These are phyloP conservation scores for Saccostrea glomerata DNA, from an alignment of 1,140 invertebrate species.

Conservation along the genomic window DNA sequence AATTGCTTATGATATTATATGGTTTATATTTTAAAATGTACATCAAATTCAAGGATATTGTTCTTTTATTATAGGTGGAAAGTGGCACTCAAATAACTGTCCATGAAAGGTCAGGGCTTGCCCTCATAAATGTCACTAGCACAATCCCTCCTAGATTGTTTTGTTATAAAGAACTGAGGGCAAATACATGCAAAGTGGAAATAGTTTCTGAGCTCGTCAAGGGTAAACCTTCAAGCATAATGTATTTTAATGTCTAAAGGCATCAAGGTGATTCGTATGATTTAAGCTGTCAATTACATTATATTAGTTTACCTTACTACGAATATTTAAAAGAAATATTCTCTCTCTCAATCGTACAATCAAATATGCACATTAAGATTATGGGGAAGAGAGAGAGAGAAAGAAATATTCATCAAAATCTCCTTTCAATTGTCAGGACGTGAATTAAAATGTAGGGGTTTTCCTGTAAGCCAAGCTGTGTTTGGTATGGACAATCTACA, in stretches of 20 bases:
- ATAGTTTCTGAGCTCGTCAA: conserved; percentile 51
- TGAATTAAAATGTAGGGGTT: conserved; percentile 62
- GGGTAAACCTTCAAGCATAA: neutral
- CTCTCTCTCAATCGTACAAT: neutral
- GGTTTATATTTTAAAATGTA: too few species aligned
- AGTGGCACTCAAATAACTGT: conserved; percentile 52
- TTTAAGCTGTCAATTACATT: too few species aligned
- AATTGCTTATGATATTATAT: too few species aligned
- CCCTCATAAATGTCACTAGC: conserved; percentile 52
- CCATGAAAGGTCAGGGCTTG: conserved; percentile 57
- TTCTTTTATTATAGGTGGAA: conserved; percentile 50
- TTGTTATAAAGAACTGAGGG: conserved; percentile 57
- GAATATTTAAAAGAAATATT: neutral
- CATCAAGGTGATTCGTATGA: too few species aligned
- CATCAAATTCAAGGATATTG: too few species aligned
- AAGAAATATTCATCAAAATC: too few species aligned
- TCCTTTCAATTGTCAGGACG: conserved; percentile 22
- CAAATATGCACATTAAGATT: neutral
- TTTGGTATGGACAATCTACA: conserved; percentile 56
- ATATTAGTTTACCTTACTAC: too few species aligned
- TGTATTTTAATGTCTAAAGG: neutral
- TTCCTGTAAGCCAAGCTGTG: conserved; percentile 60
- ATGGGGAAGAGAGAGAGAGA: too few species aligned
- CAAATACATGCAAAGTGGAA: conserved; percentile 57
- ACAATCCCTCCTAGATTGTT: conserved; percentile 63